phyloP scores from a whole-genome alignment of 2,113 vertebrate genomes.

The Meles meles region DNA sequence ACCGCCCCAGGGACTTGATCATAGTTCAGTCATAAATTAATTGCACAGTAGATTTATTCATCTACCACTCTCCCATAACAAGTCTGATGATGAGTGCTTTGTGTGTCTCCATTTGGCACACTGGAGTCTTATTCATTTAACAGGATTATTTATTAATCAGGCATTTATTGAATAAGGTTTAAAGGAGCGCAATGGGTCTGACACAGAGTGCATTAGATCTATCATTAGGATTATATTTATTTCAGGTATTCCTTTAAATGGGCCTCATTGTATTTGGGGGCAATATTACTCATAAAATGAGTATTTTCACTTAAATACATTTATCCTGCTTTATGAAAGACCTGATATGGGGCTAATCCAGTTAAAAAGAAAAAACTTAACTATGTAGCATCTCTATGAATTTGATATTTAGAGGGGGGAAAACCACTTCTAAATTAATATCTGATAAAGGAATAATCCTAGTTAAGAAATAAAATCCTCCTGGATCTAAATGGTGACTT shows the following conservation, averaged over 20 bases:
- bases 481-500: slow-evolving; percentile 75
- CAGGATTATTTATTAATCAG: slow-evolving; percentile 82
- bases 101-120: slow-evolving; percentile 73
- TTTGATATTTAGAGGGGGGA: slow-evolving; percentile 72
- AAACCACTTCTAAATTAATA: slow-evolving; percentile 78
- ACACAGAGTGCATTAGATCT: slow-evolving; percentile 72
- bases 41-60: slow-evolving; percentile 77
- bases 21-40: slow-evolving; percentile 77
- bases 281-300: slow-evolving; percentile 75
- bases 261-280: slow-evolving; percentile 65
- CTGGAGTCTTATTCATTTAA: slow-evolving; percentile 77
- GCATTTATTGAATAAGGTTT: slow-evolving; percentile 77
- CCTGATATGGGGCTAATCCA: slow-evolving; percentile 77
- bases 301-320: slow-evolving; percentile 77
- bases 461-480: slow-evolving; percentile 77
- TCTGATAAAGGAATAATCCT: slow-evolving; percentile 78
- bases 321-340: slow-evolving; percentile 78
- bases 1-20: slow-evolving; percentile 70
- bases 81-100: slow-evolving; percentile 74
- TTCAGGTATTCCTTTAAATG: slow-evolving; percentile 81
- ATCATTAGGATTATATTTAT: slow-evolving; percentile 80
- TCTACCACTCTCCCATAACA: slow-evolving; percentile 75
- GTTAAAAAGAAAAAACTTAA: slow-evolving; percentile 77
- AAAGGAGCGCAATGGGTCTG: slow-evolving; percentile 62
- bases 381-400: slow-evolving; percentile 58